Base-by-base conservation (phyloP, 92 coral and sea anemone genomes). In the Metridium senile region DNA sequence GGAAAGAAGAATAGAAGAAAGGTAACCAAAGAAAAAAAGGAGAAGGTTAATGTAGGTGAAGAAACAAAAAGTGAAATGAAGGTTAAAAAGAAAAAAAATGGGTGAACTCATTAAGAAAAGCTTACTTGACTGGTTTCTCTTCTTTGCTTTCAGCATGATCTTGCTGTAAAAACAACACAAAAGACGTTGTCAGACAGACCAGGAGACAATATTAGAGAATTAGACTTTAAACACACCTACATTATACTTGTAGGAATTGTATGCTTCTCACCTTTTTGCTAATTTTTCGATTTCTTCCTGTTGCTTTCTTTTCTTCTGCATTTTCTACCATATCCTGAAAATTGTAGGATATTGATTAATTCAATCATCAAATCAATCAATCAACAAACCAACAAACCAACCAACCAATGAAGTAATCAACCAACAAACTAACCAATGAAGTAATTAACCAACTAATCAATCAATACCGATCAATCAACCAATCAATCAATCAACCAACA, bases 291-390 rank as follows among this genome's bases (percentile, higher is more conserved):
- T 84, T 88, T 56, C 80, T 85, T 62, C 97, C 97, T 29, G 85
- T 82, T 33, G 85, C 93, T 79, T 94, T 94, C 31, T 94, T 94
- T 68, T 94, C 98, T 56, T 94, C 98, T 0, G 98, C 98, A 81
- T 88, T 93, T 65, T 93, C 95, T 32, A 94, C 98, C 98, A 94
- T 94, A 28, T 94, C 98, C 98, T 94, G 61, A 62, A 73, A 52
- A 26, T 0, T 20, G 25, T n/a, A 59, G 17, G 51, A 45, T 45
- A 45, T 45, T 45, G 17, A 45, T 45, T 45, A 45, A 45, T 45
- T n/a, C n/a, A n/a, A n/a, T 18, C 56, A 47, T 47, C 56, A 10
- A 47, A 47, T 47, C n/a, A n/a, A n/a, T n/a, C n/a, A n/a, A n/a
- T n/a, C n/a, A n/a, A n/a, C n/a, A n/a, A n/a, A n/a, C n/a, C n/a